Evolutionary conservation across 2,797 vertebrate genomes (phyloP).

Genomic region (Neoniphon sammara): DNA sequence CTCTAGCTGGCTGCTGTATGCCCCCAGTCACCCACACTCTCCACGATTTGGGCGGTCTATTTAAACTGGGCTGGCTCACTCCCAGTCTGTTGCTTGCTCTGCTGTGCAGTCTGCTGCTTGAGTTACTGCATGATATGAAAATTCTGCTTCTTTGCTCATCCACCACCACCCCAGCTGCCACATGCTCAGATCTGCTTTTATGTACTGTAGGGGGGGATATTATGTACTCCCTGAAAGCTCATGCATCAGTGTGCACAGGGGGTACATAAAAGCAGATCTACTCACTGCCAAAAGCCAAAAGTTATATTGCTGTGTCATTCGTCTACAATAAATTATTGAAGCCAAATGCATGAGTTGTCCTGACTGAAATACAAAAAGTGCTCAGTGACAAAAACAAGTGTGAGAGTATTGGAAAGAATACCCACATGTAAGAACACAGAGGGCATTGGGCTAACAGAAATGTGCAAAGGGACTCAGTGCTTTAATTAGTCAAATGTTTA

Average conservation of each 20-base stretch:
- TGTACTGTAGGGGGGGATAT: slow-evolving; percentile 50
- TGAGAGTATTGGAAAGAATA: too few relatives aligned
- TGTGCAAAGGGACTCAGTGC: not conserved
- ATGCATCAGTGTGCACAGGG: slow-evolving; percentile 58
- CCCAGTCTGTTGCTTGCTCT: slow-evolving; percentile 21
- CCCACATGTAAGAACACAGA: not conserved
- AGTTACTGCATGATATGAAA: slow-evolving; percentile 59
- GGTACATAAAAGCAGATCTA: slow-evolving; percentile 65
- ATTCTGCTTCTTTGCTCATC: slow-evolving; percentile 66
- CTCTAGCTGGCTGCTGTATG: slow-evolving; percentile 2
- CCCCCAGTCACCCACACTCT: not conserved
- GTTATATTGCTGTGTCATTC: slow-evolving; percentile 34
- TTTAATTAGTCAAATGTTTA: not conserved
- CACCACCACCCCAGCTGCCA: slow-evolving; percentile 41
- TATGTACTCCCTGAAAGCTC: slow-evolving; percentile 42
- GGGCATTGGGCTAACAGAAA: not conserved
- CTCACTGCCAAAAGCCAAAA: slow-evolving; percentile 37
- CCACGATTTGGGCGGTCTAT: not conserved
- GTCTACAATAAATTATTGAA: slow-evolving; percentile 20
- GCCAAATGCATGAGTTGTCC: slow-evolving; percentile 10
- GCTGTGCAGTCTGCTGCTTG: slow-evolving; percentile 45
- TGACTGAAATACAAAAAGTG: slow-evolving; percentile 4
- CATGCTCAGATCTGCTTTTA: slow-evolving; percentile 70
- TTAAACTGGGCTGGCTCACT: slow-evolving; percentile 12
- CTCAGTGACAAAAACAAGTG: slow-evolving; percentile 11